A percentile compares a stretch with the other conserved stretches of the same genome.
phyloP scores from a whole-genome alignment of 2,113 vertebrate species.

The zebrafish (Danio rerio) region DNA sequence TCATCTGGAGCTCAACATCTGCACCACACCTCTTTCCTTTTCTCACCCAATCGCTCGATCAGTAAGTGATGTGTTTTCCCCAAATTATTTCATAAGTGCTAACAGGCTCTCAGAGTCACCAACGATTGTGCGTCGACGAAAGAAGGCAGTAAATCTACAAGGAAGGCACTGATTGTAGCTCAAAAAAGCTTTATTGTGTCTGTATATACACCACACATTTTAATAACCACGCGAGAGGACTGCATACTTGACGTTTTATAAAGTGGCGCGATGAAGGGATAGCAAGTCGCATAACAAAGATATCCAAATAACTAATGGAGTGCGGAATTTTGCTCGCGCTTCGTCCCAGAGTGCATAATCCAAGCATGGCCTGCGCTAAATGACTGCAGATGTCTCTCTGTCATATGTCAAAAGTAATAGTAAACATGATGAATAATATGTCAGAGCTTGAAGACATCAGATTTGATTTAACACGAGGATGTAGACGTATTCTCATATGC shows the following conservation, averaged over 20 bases:
- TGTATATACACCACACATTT: constrained; percentile 31
- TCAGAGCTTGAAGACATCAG: constrained; percentile 36
- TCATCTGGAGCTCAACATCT: constrained; percentile 15
- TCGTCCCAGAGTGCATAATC: constrained; percentile 17
- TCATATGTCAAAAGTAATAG: constrained; percentile 13
- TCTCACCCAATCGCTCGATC: constrained; percentile 31
- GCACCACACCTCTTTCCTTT: constrained; percentile 20
- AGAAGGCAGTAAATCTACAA: constrained; percentile 47
- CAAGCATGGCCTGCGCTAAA: constrained; percentile 41
- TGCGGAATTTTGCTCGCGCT: constrained; percentile 18
- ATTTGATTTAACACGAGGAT: constrained; percentile 27
- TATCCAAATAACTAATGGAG: constrained; percentile 50
- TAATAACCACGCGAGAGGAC: constrained; percentile 18
- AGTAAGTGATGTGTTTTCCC: constrained; percentile 37
- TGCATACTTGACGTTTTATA: constrained; percentile 22
- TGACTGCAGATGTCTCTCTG: constrained; percentile 40
- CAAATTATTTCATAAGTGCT: constrained; percentile 58
- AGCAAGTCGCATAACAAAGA: constrained; percentile 28
- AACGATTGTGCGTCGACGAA: constrained; percentile 49
- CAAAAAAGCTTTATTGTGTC: constrained; percentile 18
- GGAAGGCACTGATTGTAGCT: constrained; percentile 36
- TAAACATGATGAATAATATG: constrained; percentile 39
- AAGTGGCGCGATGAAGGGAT: constrained; percentile 41
- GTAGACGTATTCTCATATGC: not conserved
- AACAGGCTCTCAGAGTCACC: constrained; percentile 41